phyloP scores from a whole-genome alignment of 2,888 invertebrate species.

The Octodonta nipae region DNA sequence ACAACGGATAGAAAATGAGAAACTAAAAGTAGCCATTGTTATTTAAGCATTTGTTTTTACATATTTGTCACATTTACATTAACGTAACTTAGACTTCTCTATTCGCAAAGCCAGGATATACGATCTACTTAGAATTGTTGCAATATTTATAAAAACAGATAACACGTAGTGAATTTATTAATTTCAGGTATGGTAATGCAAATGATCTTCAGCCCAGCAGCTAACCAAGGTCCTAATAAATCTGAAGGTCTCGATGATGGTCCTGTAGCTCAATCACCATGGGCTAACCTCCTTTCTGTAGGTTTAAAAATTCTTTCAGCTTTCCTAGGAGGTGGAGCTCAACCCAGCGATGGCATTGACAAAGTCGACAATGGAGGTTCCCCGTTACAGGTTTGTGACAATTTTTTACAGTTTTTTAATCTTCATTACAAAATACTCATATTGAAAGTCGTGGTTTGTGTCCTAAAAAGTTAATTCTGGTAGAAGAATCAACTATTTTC shows the following conservation, averaged over 20 bases:
- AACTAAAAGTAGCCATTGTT: too few species aligned
- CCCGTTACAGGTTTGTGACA: constrained; percentile 79
- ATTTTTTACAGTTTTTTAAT: too few species aligned
- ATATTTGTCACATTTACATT: too few species aligned
- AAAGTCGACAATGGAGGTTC: constrained; percentile 77
- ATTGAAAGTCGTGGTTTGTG: too few species aligned
- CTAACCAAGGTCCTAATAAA: constrained; percentile 60
- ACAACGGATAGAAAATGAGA: too few species aligned
- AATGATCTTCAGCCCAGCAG: constrained; percentile 64
- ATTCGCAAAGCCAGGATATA: neutral
- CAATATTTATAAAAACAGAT: neutral
- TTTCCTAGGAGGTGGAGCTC: constrained; percentile 63
- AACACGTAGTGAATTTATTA: too few species aligned
- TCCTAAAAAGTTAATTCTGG: too few species aligned
- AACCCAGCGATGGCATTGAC: constrained; percentile 67
- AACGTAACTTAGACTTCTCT: neutral
- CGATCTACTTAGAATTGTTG: too few species aligned
- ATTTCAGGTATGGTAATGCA: constrained; percentile 63
- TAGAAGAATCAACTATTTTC: too few species aligned
- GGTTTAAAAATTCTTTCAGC: constrained; percentile 77
- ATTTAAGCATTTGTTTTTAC: too few species aligned
- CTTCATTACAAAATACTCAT: too few species aligned
- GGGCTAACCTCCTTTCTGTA: constrained; percentile 76
- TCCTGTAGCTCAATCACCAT: constrained; percentile 61
- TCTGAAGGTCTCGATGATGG: constrained; percentile 57